Evolutionary conservation across 1,140 invertebrate species (phyloP).

Genomic region (Cydia strobilella): DNA sequence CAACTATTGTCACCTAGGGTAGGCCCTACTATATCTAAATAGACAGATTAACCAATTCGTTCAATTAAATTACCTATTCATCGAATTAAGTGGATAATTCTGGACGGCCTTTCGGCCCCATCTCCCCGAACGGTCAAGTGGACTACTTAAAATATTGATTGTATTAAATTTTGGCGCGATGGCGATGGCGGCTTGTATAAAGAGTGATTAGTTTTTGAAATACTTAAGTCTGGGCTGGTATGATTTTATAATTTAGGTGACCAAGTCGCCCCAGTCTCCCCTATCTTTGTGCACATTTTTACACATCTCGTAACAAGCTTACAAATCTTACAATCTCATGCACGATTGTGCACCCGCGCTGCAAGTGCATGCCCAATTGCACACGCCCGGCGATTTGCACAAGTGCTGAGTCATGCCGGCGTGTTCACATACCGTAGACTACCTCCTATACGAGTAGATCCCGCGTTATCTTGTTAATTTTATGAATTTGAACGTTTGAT

Average conservation of each 20-base stretch:
- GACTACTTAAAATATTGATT: conserved; percentile 31
- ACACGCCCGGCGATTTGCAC: conserved; percentile 6
- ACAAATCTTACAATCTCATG: neutral
- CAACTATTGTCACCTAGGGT: too few species aligned
- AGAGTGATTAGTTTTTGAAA: neutral
- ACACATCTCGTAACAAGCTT: neutral
- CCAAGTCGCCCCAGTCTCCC: too few species aligned
- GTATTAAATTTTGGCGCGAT: conserved; percentile 9
- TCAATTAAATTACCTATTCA: conserved; percentile 31
- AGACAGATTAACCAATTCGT: conserved; percentile 4
- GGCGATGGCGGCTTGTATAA: neutral
- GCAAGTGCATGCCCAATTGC: conserved; percentile 11
- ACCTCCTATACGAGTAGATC: too few species aligned
- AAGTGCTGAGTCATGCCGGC: neutral
- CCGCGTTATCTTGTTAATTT: too few species aligned
- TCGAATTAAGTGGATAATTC: conserved; percentile 22
- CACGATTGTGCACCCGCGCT: neutral
- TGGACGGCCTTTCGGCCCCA: conserved; percentile 9
- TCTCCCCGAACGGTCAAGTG: conserved; percentile 22
- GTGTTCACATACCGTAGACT: neutral
- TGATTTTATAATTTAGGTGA: too few species aligned
- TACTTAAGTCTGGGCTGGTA: neutral
- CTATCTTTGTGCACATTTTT: conserved; percentile 5
- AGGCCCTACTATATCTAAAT: neutral
- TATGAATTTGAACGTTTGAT: too few species aligned